Percentiles rank a stretch among this genome's conserved stretches.
phyloP scores from a whole-genome alignment of 2,113 vertebrate species.

The Steatornis caripensis region DNA sequence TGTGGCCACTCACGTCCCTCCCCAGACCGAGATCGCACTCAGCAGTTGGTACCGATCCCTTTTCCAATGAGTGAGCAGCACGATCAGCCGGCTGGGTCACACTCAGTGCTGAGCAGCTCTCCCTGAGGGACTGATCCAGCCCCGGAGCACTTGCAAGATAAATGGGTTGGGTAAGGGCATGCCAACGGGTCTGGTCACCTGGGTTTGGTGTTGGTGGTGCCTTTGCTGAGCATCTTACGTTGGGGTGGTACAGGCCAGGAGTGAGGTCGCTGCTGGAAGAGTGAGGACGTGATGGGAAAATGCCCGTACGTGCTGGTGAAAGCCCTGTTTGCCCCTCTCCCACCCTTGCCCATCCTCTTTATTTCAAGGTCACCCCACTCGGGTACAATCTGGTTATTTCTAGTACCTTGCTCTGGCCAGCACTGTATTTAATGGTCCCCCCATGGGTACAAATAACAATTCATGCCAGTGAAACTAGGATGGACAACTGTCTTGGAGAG shows the following conservation, averaged over 20 bases:
- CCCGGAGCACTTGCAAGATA: not conserved
- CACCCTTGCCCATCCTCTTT: not conserved
- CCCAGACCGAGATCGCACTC: no score
- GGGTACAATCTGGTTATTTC: not conserved
- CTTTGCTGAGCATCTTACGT: not conserved
- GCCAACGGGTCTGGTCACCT: not conserved
- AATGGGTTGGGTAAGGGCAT: not conserved
- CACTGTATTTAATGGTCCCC: not conserved
- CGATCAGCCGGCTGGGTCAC: fast-evolving
- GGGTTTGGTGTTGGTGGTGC: not conserved
- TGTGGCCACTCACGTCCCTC: not conserved
- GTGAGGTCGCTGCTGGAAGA: not conserved
- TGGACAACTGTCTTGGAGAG: not conserved
- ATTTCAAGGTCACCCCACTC: not conserved
- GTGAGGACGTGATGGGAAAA: not conserved
- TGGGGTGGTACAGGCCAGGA: not conserved
- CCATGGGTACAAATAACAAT: not conserved
- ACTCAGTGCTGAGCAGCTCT: fast-evolving
- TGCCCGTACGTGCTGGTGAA: not conserved
- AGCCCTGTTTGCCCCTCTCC: not conserved
- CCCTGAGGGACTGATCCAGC: not conserved
- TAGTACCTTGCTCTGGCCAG: not conserved
- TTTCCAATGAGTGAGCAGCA: fast-evolving
- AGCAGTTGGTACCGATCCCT: not conserved
- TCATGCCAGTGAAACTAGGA: not conserved